Evolutionary conservation across 2,113 vertebrate species (phyloP), one percentile per base, ranked within the genome.

Genomic region (cattle (Bos taurus)): DNA sequence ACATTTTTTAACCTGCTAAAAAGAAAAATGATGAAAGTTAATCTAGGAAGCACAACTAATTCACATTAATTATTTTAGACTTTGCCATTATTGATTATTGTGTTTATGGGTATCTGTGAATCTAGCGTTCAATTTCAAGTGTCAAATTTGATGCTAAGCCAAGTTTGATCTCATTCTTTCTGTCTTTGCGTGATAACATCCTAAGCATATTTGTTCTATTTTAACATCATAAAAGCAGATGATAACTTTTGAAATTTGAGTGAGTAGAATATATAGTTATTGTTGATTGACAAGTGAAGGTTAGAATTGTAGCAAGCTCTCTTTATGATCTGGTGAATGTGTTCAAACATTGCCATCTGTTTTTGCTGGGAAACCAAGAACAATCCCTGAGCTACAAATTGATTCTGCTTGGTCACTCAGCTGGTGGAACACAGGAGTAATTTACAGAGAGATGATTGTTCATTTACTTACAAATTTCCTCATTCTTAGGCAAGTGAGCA

Each of bases 401-500:
- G 33, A 81, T 64, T 64, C 40, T 81, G 16, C 50, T 23, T 96
- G 56, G 40, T 94, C 83, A 85, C 0, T 86, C 43, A 59, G 62
- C 48, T 97, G 77, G 54, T 26, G 0, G 88, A 95, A 48, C 4
- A 86, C 5, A 11, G n/a, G 2, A 1, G 50, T 28, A 52, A 50
- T 40, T 98, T 96, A 81, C 25, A 62, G 40, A 88, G 7, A 93
- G 36, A 96, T 43, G 13, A 80, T 83, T 74, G 36, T 62, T 83
- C 7, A 56, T 64, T 97, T 97, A 82, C 93, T 92, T 96, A 71
- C 10, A 92, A 67, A 15, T 89, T 90, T 97, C 62, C 64, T 88
- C 12, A 78, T 88, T 91, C 14, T 96, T 87, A 93, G 88, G 19
- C 64, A 97, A 95, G 43, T 48, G 43, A 96, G 6, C 40, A 80